phyloP scores from a whole-genome alignment of 2,113 vertebrate species.

The Platysteira castanea region DNA sequence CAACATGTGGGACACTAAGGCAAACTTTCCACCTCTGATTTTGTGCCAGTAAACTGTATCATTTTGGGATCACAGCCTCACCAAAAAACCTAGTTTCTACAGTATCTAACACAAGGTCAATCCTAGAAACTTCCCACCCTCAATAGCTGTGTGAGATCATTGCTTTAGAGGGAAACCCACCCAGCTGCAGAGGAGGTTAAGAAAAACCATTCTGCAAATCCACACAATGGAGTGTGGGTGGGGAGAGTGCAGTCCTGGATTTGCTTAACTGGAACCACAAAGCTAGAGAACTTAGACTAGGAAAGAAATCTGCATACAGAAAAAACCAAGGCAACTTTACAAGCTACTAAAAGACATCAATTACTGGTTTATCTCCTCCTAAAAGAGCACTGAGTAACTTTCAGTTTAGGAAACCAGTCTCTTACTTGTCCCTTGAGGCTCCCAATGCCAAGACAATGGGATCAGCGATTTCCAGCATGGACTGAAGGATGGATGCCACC shows the following conservation, averaged over 20 bases:
- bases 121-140: not conserved
- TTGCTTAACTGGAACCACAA: not conserved
- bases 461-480: constrained; percentile 99
- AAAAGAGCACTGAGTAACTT: constrained; percentile 9
- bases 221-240: not conserved
- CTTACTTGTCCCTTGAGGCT: constrained; percentile 96
- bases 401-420: not conserved
- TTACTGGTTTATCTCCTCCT: not conserved
- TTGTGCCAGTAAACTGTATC: not conserved
- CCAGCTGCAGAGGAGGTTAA: not conserved
- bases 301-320: not conserved
- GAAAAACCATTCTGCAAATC: not conserved
- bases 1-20: not conserved
- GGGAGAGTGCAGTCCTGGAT: not conserved
- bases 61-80: not conserved
- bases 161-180: not conserved
- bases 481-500: constrained; percentile 96
- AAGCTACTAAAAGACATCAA: constrained; percentile 20
- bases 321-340: not conserved
- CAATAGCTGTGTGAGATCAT: not conserved
- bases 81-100: not conserved
- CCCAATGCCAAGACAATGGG: constrained; percentile 95
- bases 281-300: not conserved
- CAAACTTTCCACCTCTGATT: not conserved
- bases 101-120: not conserved